Base-by-base conservation (phyloP, 2,888 invertebrate genomes). In the Rhyacophila evoluta region DNA sequence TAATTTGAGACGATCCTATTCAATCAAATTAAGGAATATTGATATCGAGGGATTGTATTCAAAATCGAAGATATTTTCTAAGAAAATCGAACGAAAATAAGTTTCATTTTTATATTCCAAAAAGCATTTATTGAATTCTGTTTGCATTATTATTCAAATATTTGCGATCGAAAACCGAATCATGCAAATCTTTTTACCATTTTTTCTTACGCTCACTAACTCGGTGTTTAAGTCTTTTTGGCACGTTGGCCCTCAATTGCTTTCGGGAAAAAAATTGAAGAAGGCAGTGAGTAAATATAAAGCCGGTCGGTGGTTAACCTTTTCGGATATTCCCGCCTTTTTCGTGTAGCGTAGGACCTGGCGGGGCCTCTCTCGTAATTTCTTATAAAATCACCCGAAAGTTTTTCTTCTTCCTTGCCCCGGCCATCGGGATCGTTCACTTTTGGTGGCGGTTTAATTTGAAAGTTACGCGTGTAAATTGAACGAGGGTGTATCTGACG, bases 321-420 rank as follows among this genome's bases (percentile, higher is more conserved):
- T 68, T 55, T 77, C 72, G 72, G 39, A 19, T 77, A 67, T 71
- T 33, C 71, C 81, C 81, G 79, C 81, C 81, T 78, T 72, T 81
- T 81, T 73, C 81, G 73, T 81, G 81, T 81, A 28, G 69, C 29
- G 12, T 27, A 69, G 69, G 29, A 69, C 69, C 29, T 33, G 19
- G 28, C 33, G 28, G 28, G 29, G 28, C 12, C 19, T 11, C 41
- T 10, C 11, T 29, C 69, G 69, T 69, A 29, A 55, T 55, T 77
- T 77, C 72, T 77, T 77, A 77, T 77, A 67, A 41, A 41, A 77
- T 70, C 71, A 41, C 39, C 70, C 41, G 29, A 19, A 37, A 72
- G 68, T 72, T 79, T 73, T 79, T 79, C 70, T 67, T 67, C 36
- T 68, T 12, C n/a, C 28, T 39, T 71, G n/a, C n/a, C n/a, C 37